These are phyloP conservation scores for Gastrophryne carolinensis DNA, from an alignment of 2,797 vertebrate species.

Conservation along the genomic window DNA sequence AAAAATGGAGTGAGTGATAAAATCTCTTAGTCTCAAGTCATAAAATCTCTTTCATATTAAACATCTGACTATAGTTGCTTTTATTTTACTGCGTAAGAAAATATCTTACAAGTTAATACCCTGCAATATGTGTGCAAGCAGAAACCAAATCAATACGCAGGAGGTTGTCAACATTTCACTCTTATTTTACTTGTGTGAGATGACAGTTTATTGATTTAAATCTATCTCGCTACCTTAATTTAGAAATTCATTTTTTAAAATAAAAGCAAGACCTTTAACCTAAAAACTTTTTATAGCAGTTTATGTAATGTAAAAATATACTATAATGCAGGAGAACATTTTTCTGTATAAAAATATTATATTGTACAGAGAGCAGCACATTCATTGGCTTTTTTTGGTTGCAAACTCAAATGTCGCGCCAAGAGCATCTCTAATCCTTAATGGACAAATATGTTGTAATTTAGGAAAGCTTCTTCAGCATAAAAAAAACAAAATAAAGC, in stretches of 20 bases:
- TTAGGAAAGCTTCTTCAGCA: no score
- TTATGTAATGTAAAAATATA: neutral
- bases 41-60: constrained; percentile 5
- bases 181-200: constrained; percentile 24
- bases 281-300: neutral
- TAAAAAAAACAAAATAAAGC: neutral
- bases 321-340: neutral
- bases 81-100: constrained; percentile 34
- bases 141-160: constrained; percentile 30
- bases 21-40: no score
- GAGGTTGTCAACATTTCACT: constrained; percentile 33
- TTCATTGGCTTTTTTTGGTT: no score
- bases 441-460: no score
- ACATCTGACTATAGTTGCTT: neutral
- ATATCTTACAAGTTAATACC: constrained; percentile 29
- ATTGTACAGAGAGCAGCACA: no score
- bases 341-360: no score
- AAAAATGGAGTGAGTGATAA: no score
- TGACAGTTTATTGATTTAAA: constrained; percentile 41
- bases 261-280: constrained; percentile 13
- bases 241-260: constrained; percentile 37
- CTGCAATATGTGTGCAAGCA: constrained; percentile 18
- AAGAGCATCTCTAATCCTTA: no score
- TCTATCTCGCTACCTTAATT: constrained; percentile 26
- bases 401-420: no score